Percentiles rank a stretch among this genome's conserved stretches.
These are phyloP conservation scores for Platysteira castanea DNA, from an alignment of 2,113 vertebrate species.

Conservation along the genomic window DNA sequence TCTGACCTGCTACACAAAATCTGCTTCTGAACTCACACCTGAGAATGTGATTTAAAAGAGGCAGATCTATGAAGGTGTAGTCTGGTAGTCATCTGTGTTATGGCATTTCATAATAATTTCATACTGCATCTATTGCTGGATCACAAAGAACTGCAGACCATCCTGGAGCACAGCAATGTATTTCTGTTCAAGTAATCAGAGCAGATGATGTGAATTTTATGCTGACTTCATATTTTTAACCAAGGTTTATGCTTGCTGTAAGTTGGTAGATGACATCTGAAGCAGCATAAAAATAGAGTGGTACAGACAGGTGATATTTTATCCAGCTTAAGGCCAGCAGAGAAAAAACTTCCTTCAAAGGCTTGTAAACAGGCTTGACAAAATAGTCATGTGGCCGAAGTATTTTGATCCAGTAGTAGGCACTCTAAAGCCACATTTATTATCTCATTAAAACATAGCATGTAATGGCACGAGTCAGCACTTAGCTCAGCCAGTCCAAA, in stretches of 20 bases:
- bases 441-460: background rate
- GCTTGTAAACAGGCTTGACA: background rate
- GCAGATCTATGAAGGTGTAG: background rate
- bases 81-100: background rate
- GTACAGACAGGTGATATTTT: slow-evolving; percentile 13
- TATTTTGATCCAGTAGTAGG: background rate
- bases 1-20: background rate
- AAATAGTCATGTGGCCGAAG: background rate
- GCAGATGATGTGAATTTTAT: slow-evolving; percentile 10
- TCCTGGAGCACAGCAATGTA: background rate
- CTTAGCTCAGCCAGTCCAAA: background rate
- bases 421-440: background rate
- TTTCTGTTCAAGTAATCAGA: slow-evolving; percentile 8
- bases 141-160: background rate
- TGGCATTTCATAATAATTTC: background rate
- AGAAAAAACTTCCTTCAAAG: background rate
- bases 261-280: background rate
- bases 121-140: background rate
- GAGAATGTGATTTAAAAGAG: background rate
- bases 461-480: background rate
- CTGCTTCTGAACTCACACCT: background rate
- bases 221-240: slow-evolving; percentile 20
- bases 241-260: slow-evolving; percentile 17
- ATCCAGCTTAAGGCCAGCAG: background rate
- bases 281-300: slow-evolving; percentile 1